Evolutionary conservation across 1,140 invertebrate species (phyloP), one percentile per base, ranked within the genome.

Genomic region (Oryzaephilus surinamensis): DNA sequence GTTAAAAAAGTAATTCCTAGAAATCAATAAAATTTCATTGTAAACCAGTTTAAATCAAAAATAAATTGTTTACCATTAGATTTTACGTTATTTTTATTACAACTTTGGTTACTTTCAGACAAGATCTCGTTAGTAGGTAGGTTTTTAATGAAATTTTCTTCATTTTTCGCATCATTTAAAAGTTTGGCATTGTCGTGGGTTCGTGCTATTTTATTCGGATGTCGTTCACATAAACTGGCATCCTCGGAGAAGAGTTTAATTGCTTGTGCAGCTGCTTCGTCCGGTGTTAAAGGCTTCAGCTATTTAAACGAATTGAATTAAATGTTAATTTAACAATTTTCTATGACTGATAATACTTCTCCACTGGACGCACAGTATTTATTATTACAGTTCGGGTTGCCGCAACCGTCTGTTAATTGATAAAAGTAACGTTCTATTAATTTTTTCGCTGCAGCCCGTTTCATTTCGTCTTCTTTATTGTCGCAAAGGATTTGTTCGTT

Each of bases 381-480:
- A 69, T 94, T 95, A 46, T 76, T 72, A 66, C 90, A 94, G 36
- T 76, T 69, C 6, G 74, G 66, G 60, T 91, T 86, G 5, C 89
- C 89, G 68, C 90, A 95, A 41, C 90, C 90, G 62, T 91, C 81
- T 8, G 81, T 81, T 37, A 95, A 67, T 66, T 93, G 87, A 65
- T 88, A 89, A 62, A 93, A 95, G 64, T 93, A 94, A 48, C 82
- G 77, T 62, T 92, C 85, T 43, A 94, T 93, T 27, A 91, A 67
- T 63, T 87, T 83, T 61, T 79, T 86, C 14, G 84, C 87, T 45
- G 85, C 83, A 45, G 82, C 80, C 51, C 88, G 73, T 71, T 92
- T 93, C 84, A 87, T 86, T 54, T 78, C 77, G 66, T 75, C 75
- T 54, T 57, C 51, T 34, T 46, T 58, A 32, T 31, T 28, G 32